These are phyloP conservation scores for Osmerus eperlanus DNA, from an alignment of 2,113 vertebrate species.

Conservation along the genomic window DNA sequence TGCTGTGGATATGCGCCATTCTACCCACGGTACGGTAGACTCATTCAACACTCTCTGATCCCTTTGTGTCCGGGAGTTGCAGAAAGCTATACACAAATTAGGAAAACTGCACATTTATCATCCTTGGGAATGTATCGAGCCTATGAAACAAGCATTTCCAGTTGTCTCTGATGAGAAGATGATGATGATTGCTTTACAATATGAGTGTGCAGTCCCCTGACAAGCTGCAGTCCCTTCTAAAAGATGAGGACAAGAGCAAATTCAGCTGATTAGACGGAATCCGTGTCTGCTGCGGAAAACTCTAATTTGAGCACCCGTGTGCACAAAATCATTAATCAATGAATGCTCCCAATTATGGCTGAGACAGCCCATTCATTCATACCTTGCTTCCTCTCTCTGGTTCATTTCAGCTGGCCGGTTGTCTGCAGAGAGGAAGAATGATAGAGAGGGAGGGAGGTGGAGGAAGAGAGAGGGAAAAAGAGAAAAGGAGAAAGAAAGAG, in stretches of 20 bases:
- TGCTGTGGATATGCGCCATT: too few relatives aligned
- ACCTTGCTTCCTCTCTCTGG: constrained; percentile 44
- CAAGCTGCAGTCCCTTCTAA: constrained; percentile 29
- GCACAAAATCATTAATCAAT: constrained; percentile 67
- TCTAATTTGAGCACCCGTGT: constrained; percentile 51
- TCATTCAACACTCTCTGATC: too few relatives aligned
- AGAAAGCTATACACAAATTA: not conserved
- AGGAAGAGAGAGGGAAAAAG: not conserved
- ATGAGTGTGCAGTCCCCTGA: constrained; percentile 35
- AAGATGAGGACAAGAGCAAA: constrained; percentile 48
- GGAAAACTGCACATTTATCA: constrained; percentile 33
- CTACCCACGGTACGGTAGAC: too few relatives aligned
- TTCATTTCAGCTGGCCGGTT: constrained; percentile 30
- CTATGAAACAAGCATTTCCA: constrained; percentile 39
- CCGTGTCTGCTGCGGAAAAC: constrained; percentile 50
- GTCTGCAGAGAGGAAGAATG: not conserved
- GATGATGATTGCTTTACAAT: constrained; percentile 36
- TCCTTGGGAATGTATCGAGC: constrained; percentile 17
- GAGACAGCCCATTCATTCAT: constrained; percentile 57
- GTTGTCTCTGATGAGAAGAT: constrained; percentile 42
- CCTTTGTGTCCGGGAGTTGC: constrained; percentile 16
- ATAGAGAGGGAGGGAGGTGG: not conserved
- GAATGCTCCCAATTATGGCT: constrained; percentile 56
- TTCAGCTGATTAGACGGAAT: constrained; percentile 61
- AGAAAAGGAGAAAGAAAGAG: not conserved